Conservation (phyloP, 92 coral and sea anemone genomes). For the Zoanthus sansibaricus region DNA sequence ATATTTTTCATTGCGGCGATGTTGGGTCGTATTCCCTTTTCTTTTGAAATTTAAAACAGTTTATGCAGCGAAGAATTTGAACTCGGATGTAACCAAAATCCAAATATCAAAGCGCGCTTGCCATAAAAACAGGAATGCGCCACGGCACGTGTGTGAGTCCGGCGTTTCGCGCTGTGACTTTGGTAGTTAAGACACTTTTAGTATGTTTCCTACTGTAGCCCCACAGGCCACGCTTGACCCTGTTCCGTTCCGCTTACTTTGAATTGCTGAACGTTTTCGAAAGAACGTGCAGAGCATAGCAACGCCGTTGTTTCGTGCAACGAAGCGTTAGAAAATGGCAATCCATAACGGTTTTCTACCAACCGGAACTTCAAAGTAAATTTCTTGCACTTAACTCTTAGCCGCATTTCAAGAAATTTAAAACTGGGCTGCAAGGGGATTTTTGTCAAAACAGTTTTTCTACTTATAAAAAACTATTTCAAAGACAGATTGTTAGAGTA, state of each 20-base stretch:
- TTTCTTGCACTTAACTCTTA: not conserved
- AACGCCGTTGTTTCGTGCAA: slow-evolving; percentile 22
- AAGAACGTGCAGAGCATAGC: slow-evolving; percentile 27
- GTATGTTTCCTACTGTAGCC: not conserved
- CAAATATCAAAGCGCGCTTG: no score
- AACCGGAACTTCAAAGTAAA: not conserved
- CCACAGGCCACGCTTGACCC: slow-evolving; percentile 8
- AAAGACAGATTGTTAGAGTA: no score
- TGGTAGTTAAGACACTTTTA: not conserved
- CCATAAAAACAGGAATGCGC: not conserved
- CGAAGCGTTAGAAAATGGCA: slow-evolving; percentile 8
- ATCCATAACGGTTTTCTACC: not conserved
- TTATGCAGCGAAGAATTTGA: no score
- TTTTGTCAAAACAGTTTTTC: no score
- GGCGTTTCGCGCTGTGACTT: no score
- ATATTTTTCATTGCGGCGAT: no score
- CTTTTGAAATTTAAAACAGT: no score
- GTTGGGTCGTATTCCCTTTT: no score
- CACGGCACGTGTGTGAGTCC: not conserved
- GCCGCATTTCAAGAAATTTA: no score
- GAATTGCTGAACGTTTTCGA: slow-evolving; percentile 2
- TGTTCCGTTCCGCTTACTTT: slow-evolving; percentile 35
- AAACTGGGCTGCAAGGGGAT: no score
- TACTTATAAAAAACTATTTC: no score
- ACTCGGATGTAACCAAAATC: no score